Evolutionary conservation across 2,113 vertebrate species (phyloP), one percentile per base, ranked within the genome.

Genomic region (Cottus gobio): DNA sequence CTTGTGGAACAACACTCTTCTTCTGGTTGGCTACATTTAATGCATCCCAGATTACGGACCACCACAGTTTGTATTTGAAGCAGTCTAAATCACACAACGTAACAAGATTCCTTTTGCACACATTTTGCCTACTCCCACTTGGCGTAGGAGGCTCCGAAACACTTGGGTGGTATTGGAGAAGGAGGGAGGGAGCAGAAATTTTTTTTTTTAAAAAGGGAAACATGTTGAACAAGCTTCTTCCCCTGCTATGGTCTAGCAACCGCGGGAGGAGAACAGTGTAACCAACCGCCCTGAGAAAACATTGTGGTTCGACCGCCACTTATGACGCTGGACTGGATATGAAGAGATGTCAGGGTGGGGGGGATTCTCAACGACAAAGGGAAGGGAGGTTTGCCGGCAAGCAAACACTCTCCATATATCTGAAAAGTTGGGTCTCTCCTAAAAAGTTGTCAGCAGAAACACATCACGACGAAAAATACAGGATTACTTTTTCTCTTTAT

Each of bases 221-320:
- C 92, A 94, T 93, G 92, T 94, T 91, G 92, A 94, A 93, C 92
- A 94, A 94, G 93, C 91, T 87, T 89, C 93, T 94, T 95, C 93
- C 87, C 74, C 90, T 85, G 89, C 88, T 72, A 91, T 86, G 89
- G 90, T 93, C 90, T 90, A 86, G 88, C 76, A 89, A 93, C 91
- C 90, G 85, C 88, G 85, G 92, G 89, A 94, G 89, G 87, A 91
- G 91, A 89, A 91, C 83, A 89, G 94, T 91, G 91, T 87, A 93
- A 92, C 90, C 90, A 88, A 91, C 92, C 87, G 85, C 91, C 84
- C 88, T 88, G 90, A 88, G 86, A 91, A 95, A 95, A 95, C 92
- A 93, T 83, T 93, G 95, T 91, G 95, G 94, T 94, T 82, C 82
- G 90, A 92, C 92, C 94, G 86, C 90, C 93, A 95, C 93, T 94